Percentiles rank a stretch among this genome's conserved stretches.
Evolutionary conservation across 2,113 vertebrate species (phyloP).

Genomic region (Myotis brandtii): DNA sequence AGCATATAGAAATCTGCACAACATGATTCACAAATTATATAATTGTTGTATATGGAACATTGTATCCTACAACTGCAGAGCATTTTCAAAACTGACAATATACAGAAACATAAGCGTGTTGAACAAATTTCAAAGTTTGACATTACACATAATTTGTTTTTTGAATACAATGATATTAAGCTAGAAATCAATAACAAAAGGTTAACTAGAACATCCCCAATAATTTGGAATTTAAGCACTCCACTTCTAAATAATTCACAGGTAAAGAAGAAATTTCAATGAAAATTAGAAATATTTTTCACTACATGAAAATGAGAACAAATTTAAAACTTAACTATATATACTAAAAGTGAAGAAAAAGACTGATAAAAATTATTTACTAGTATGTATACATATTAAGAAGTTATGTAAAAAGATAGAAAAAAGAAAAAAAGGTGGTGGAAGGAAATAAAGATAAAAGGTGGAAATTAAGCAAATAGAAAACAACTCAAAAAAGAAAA

Average conservation of each 20-base stretch:
- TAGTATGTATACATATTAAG: neutral
- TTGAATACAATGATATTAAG: neutral
- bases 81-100: neutral
- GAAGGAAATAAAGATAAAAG: neutral
- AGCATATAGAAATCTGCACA: neutral
- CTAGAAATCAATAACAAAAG: neutral
- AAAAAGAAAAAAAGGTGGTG: neutral
- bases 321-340: neutral
- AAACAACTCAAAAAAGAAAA: neutral
- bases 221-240: neutral
- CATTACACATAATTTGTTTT: neutral
- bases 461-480: neutral
- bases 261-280: neutral
- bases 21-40: neutral
- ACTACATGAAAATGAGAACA: neutral
- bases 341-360: neutral
- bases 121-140: neutral
- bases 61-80: neutral
- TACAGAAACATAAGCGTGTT: neutral
- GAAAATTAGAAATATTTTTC: slow-evolving; percentile 8
- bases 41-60: neutral
- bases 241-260: neutral
- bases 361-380: neutral
- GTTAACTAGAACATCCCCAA: neutral
- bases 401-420: neutral